phyloP scores from a whole-genome alignment of 2,797 vertebrate species.

The Botia almorhae region DNA sequence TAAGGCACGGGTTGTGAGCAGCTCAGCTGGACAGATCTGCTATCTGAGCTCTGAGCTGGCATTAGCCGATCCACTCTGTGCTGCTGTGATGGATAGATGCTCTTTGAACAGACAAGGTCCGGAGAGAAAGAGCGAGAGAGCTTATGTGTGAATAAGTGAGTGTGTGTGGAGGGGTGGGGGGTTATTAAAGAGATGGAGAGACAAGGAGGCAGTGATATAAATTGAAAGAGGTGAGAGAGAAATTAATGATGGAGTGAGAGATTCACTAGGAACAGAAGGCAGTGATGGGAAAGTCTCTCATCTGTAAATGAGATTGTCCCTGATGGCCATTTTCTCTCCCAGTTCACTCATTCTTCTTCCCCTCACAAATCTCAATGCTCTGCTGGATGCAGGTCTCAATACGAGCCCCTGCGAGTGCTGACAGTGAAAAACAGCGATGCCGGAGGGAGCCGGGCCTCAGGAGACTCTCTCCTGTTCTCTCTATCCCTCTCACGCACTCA shows the following conservation, averaged over 20 bases:
- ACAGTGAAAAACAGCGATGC: constrained; percentile 49
- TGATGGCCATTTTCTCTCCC: constrained; percentile 64
- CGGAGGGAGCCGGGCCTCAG: constrained; percentile 29
- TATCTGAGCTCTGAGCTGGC: constrained; percentile 63
- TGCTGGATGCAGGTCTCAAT: constrained; percentile 34
- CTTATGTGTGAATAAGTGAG: not conserved
- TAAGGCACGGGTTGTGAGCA: constrained; percentile 50
- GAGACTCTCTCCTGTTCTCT: constrained; percentile 16
- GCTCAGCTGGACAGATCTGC: constrained; percentile 63
- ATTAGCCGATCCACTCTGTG: constrained; percentile 68
- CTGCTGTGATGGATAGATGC: constrained; percentile 34
- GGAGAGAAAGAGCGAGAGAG: not conserved
- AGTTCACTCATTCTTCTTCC: constrained; percentile 48
- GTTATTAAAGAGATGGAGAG: constrained; percentile 9
- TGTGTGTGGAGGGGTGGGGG: not conserved
- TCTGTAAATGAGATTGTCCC: constrained; percentile 68
- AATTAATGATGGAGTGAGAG: constrained; percentile 63
- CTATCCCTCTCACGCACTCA: constrained; percentile 2
- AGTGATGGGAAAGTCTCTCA: constrained; percentile 54
- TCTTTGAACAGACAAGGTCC: constrained; percentile 7
- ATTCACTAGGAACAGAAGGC: constrained; percentile 47
- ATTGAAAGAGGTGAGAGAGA: constrained; percentile 7
- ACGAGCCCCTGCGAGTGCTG: constrained; percentile 12
- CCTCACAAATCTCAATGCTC: constrained; percentile 45
- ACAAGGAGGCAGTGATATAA: constrained; percentile 7